A percentile compares a stretch with the other conserved stretches of the same genome.
phyloP scores from a whole-genome alignment of 1,140 invertebrate species.

The Drosophila dunni region DNA sequence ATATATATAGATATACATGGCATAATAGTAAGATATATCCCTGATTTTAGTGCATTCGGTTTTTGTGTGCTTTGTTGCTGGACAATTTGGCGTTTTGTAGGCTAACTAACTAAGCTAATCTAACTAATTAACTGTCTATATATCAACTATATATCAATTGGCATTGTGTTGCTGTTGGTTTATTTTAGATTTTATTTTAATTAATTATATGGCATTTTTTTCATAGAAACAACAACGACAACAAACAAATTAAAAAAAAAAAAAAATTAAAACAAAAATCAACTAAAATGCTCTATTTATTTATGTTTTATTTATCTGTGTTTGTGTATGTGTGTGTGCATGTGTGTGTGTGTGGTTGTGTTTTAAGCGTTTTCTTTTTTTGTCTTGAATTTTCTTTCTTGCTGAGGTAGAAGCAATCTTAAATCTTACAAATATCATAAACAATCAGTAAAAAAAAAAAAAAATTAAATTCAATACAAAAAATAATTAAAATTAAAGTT shows the following conservation, averaged over 20 bases:
- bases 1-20: slow-evolving; percentile 24
- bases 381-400: slow-evolving; percentile 4
- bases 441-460: neutral
- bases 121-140: slow-evolving; percentile 21
- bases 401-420: slow-evolving; percentile 69
- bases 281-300: slow-evolving; percentile 17
- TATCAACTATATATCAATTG: slow-evolving; percentile 66
- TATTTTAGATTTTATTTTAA: slow-evolving; percentile 42
- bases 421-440: neutral
- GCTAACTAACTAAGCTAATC: slow-evolving; percentile 30
- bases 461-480: slow-evolving; percentile 12
- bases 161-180: slow-evolving; percentile 63
- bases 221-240: slow-evolving; percentile 43
- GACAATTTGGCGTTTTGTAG: slow-evolving; percentile 74
- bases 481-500: slow-evolving; percentile 29
- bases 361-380: slow-evolving; percentile 44
- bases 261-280: slow-evolving; percentile 26
- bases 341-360: slow-evolving; percentile 29
- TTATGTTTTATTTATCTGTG: slow-evolving; percentile 16
- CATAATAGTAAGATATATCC: slow-evolving; percentile 53
- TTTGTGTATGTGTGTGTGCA: slow-evolving; percentile 21
- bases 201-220: slow-evolving; percentile 70
- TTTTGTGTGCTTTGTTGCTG: slow-evolving; percentile 35
- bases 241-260: slow-evolving; percentile 42
- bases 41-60: slow-evolving; percentile 61